phyloP scores from a whole-genome alignment of 2,797 vertebrate species.

The Artibeus jamaicensis region DNA sequence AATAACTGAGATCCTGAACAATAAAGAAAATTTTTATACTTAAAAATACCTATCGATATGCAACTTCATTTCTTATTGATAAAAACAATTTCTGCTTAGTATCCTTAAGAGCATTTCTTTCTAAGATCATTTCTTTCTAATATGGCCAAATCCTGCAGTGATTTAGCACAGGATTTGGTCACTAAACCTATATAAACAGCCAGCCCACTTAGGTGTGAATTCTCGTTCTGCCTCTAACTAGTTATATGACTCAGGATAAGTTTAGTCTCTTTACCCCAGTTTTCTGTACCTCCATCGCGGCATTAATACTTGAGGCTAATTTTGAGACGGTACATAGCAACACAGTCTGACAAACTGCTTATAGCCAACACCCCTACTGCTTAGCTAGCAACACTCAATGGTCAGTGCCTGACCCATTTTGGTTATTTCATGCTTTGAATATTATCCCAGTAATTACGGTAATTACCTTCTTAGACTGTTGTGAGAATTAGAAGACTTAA shows the following conservation, averaged over 20 bases:
- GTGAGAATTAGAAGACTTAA: background rate
- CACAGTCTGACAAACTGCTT: background rate
- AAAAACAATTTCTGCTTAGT: background rate
- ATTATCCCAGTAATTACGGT: background rate
- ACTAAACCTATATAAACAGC: background rate
- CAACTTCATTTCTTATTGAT: background rate
- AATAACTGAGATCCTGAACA: slow-evolving; percentile 22
- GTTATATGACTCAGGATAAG: background rate
- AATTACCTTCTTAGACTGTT: background rate
- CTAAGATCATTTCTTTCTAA: slow-evolving; percentile 17
- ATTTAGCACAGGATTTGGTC: background rate
- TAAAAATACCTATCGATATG: background rate
- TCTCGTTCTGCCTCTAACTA: background rate
- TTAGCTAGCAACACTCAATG: background rate
- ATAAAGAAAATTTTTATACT: background rate
- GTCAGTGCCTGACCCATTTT: background rate
- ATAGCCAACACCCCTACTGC: background rate
- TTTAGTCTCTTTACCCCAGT: background rate
- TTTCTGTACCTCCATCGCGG: background rate
- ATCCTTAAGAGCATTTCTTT: background rate
- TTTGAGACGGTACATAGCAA: background rate
- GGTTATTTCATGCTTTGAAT: background rate
- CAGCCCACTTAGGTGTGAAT: background rate
- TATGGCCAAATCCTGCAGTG: background rate
- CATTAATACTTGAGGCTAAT: background rate